These are phyloP conservation scores for Pterocles orientalis DNA, from an alignment of 2,113 vertebrate species.

Conservation along the genomic window DNA sequence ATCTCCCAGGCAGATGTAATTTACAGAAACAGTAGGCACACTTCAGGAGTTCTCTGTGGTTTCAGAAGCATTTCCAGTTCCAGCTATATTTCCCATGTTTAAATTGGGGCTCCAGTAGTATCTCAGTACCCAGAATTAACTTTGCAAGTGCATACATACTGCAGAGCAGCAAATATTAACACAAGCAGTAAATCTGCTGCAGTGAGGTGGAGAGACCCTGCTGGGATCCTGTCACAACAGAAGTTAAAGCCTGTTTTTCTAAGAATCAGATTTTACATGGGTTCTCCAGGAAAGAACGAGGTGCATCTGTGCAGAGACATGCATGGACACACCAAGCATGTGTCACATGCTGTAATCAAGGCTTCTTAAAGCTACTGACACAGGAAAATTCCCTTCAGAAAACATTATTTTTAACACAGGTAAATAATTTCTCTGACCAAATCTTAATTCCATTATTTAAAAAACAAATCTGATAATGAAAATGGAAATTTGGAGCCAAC, in stretches of 20 bases:
- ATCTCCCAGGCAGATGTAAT: slow-evolving; percentile 51
- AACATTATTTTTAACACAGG: background rate
- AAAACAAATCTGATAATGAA: background rate
- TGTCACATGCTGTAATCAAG: background rate
- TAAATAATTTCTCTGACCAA: background rate
- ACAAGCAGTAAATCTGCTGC: slow-evolving; percentile 7
- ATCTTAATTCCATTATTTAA: background rate
- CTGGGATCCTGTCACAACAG: background rate
- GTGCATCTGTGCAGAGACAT: background rate
- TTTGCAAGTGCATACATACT: background rate
- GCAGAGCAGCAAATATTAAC: slow-evolving; percentile 12
- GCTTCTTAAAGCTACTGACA: background rate
- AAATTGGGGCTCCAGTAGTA: background rate
- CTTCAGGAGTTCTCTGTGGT: slow-evolving; percentile 3
- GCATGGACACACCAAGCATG: rapidly evolving
- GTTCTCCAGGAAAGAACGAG: background rate
- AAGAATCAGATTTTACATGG: background rate
- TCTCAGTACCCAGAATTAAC: slow-evolving; percentile 7
- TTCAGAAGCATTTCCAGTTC: slow-evolving; percentile 39
- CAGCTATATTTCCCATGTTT: background rate
- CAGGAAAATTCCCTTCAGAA: background rate
- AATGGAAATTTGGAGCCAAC: background rate
- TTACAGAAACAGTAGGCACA: slow-evolving; percentile 40
- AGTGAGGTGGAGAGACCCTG: background rate
- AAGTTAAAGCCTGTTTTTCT: background rate